Evolutionary conservation across 2,113 vertebrate genomes (phyloP), one percentile per base, ranked within the genome.

Genomic region (Amazona vittata): DNA sequence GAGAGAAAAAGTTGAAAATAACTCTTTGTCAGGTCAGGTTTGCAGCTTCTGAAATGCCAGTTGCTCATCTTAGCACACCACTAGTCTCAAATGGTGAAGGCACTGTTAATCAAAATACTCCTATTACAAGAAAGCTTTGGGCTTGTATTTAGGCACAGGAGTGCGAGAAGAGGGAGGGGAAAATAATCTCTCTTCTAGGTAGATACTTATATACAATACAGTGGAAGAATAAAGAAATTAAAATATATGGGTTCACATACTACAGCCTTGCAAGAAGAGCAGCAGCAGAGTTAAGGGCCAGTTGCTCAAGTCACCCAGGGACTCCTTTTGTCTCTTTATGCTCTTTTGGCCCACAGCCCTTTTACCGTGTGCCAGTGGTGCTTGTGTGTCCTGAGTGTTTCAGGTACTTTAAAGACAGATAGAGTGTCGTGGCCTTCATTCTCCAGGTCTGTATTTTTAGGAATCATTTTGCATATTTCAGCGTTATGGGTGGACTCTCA

Each of bases 301-400:
- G 14, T 21, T 89, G 49, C 43, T 55, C 17, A 6, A 37, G 49
- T 39, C 22, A 5, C 33, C 12, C 11, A 5, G 26, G 15, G 41
- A 35, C 6, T 75, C 55, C 33, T 78, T 26, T 37, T 19, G 73
- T 11, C 37, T 59, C 41, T 52, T 92, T 33, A 59, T 74, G 49
- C n/a, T 70, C 18, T 31, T 74, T 15, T 41, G 68, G 49, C 77
- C 78, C 92, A 6, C 43, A 70, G 64, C 14, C 46, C 62, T 53
- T 63, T 8, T 8, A 63, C 21, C 2, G 0, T 1, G 41, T 82
- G 47, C 6, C 74, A 90, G 78, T 5, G 3, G 15, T 6, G 22
- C 53, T 41, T 12, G 0, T 1, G 3, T 19, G 35, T 39, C 41
- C 53, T 0, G 2, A 69, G 50, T 18, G 12, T 57, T 75, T 26